Conservation (phyloP, 1,140 invertebrate genomes). For the Latrodectus geometricus region DNA sequence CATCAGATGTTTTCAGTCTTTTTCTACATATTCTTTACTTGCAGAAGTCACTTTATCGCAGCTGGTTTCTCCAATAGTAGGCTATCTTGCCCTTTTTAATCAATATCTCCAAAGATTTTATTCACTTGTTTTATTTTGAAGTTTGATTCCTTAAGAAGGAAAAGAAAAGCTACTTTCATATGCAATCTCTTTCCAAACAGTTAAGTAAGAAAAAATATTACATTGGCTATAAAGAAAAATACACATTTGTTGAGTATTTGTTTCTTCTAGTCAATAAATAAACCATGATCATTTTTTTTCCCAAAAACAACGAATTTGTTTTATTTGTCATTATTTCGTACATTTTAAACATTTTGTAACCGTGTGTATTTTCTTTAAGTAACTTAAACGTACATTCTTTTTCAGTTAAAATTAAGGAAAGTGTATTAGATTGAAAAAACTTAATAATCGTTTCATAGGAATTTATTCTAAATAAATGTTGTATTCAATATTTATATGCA, state of each 20-base stretch:
- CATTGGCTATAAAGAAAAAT: constrained; percentile 45
- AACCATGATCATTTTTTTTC: constrained; percentile 42
- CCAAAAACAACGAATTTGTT: constrained; percentile 26
- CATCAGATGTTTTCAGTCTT: constrained; percentile 55
- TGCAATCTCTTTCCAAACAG: not conserved
- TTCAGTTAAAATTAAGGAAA: constrained; percentile 33
- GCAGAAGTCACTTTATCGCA: constrained; percentile 41
- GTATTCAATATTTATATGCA: not conserved
- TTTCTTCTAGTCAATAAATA: constrained; percentile 42
- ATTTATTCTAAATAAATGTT: not conserved
- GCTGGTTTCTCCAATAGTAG: constrained; percentile 18
- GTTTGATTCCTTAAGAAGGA: not conserved
- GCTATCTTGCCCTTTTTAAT: too few species aligned
- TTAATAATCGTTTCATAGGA: too few species aligned
- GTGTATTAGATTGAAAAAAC: constrained; percentile 28
- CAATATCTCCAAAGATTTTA: too few species aligned
- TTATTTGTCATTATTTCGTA: not conserved
- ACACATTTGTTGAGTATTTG: constrained; percentile 41
- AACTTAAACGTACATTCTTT: constrained; percentile 4
- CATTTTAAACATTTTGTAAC: not conserved
- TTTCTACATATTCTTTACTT: constrained; percentile 29
- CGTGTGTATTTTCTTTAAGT: not conserved
- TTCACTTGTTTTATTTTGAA: constrained; percentile 32
- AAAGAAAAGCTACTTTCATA: constrained; percentile 29
- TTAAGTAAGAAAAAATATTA: constrained; percentile 27